phyloP scores from a whole-genome alignment of 2,888 invertebrate genomes.

The Altica lythri region DNA sequence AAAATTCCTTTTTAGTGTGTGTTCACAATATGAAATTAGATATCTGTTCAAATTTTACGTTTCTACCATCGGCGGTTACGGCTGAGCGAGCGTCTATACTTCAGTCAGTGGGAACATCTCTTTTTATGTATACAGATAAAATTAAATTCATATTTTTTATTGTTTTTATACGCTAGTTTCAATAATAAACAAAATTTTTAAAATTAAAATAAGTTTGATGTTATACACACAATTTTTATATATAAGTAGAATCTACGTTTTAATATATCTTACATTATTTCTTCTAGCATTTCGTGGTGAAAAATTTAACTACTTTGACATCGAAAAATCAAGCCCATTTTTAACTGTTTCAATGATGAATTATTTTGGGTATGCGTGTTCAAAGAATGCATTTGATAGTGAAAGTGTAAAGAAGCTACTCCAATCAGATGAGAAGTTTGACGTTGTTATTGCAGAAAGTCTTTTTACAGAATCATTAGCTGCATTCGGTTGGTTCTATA shows the following conservation, averaged over 20 bases:
- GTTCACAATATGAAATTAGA: too few relatives aligned
- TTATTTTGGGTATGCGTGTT: slow-evolving; percentile 23
- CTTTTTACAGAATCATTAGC: slow-evolving; percentile 59
- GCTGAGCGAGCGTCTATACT: too few relatives aligned
- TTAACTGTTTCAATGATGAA: slow-evolving; percentile 24
- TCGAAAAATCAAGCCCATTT: slow-evolving; percentile 17
- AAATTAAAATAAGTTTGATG: too few relatives aligned
- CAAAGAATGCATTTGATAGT: slow-evolving; percentile 40
- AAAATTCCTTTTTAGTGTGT: too few relatives aligned
- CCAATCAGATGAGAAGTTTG: slow-evolving; percentile 52
- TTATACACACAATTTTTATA: not conserved
- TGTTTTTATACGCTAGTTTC: too few relatives aligned
- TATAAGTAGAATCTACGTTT: not conserved
- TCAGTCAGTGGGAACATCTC: too few relatives aligned
- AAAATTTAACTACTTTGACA: slow-evolving; percentile 13
- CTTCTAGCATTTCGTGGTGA: not conserved
- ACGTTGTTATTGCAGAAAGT: slow-evolving; percentile 57
- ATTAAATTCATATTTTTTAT: too few relatives aligned
- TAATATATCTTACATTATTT: not conserved
- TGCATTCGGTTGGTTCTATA: slow-evolving; percentile 53
- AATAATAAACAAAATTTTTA: too few relatives aligned
- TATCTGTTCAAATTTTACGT: not conserved
- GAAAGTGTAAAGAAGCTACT: slow-evolving; percentile 45
- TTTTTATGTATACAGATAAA: too few relatives aligned
- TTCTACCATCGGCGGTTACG: too few relatives aligned